Evolutionary conservation across 2,888 invertebrate genomes (phyloP), one percentile per base, ranked within the genome.

Genomic region (Osmoderma eremita): DNA sequence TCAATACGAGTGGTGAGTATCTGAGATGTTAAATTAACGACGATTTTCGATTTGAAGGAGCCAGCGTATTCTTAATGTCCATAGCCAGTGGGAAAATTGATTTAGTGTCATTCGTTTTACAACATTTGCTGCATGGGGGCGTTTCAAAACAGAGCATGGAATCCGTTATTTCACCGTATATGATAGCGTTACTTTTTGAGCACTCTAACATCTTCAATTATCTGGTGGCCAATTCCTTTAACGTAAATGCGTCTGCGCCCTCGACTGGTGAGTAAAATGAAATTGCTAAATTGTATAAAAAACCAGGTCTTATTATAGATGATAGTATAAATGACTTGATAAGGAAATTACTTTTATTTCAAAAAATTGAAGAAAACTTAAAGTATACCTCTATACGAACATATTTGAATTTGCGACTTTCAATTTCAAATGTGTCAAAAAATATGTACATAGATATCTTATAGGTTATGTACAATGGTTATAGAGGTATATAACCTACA

Each of bases 71-170:
- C 62, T 71, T 78, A 36, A 73, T 80, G 68, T 77, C 78, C 22
- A 71, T 80, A 17, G 75, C 79, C 5, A 74, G 76, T 67, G 80
- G 80, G 17, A 76, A 78, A 61, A 42, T 80, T 49, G 77, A 78
- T 18, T 69, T 80, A 12, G 72, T 81, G 4, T 67, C 73, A 15
- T 65, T 76, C 10, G 75, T 81, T 53, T 70, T 81, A 61, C 74
- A 78, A 53, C 78, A 80, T 73, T 70, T 80, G 18, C 67, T 81
- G 18, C 70, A 71, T 58, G 80, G 80, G 12, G 81, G 81, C 3
- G 74, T 80, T 54, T 79, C 80, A 3, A 78, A 74, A 65, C 75
- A 76, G 71, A 76, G 74, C 17, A 74, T 81, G 66, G 78, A 82
- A 69, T 71, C 63, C n/a, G 63, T 71, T 15, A 70, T 81, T 51